Evolutionary conservation across 2,113 vertebrate genomes (phyloP), one percentile per base, ranked within the genome.

Genomic region (Bos taurus): DNA sequence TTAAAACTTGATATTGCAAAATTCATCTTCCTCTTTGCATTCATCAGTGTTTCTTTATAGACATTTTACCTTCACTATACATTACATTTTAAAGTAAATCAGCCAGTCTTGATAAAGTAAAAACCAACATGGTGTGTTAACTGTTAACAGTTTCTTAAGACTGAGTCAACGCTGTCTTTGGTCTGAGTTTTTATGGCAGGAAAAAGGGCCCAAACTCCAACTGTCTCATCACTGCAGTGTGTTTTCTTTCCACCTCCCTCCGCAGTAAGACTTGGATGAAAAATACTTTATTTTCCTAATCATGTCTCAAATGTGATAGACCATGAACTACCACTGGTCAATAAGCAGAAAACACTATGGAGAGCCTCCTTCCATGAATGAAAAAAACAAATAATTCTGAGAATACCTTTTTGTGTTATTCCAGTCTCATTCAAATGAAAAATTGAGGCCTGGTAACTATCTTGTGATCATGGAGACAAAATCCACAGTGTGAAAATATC

Each of bases 1-100:
- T 95, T 96, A 94, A 87, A 93, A 78, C 8, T 62, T 96, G 5
- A 50, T 56, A 40, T 36, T 86, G 2, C 26, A 81, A 87, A 94
- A 94, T 25, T 13, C 23, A 95, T 4, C 60, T 95, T 93, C 2
- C 15, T 84, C 30, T 82, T 89, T 88, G 1, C 15, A 74, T 74
- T 74, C 28, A 59, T 89, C 28, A 33, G 0, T 90, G 10, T 94
- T 48, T 87, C 57, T 84, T 92, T 67, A 54, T 54, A 60, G 88
- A 86, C 26, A 67, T 67, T 84, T 90, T 48, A 28, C 16, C 36
- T 50, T 90, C 23, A 5, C 78, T 96, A 25, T 36, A 28, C 21
- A 89, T 86, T 60, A n/a, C 2, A 62, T 78, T 97, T 88, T 67
- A 57, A 96, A 90, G 19, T 85, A 82, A 62, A 77, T n/a, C 19